Evolutionary conservation across 2,797 vertebrate genomes (phyloP).

Genomic region (Protosalanx chinensis): DNA sequence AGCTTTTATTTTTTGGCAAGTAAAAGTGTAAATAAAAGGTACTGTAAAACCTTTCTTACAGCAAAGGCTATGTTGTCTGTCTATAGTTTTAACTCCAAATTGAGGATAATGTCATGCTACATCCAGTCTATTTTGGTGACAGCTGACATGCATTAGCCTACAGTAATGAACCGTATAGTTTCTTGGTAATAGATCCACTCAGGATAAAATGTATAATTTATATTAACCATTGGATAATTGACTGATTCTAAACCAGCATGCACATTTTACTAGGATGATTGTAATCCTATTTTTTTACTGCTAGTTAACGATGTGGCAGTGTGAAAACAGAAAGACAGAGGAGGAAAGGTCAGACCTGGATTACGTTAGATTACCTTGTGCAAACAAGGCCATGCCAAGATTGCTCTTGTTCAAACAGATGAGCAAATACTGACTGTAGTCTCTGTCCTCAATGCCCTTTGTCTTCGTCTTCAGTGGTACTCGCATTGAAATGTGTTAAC

Average conservation of each 20-base stretch:
- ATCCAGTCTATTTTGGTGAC: too few species aligned
- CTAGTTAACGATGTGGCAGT: conserved; percentile 1
- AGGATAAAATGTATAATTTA: too few species aligned
- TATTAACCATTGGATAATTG: too few species aligned
- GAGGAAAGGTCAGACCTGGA: conserved; percentile 34
- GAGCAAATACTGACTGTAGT: conserved; percentile 51
- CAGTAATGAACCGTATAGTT: too few species aligned
- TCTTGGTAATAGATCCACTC: too few species aligned
- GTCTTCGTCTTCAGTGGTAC: conserved; percentile 31
- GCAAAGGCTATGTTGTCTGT: too few species aligned
- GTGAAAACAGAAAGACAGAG: background rate
- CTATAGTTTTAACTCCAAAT: too few species aligned
- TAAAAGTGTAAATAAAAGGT: too few species aligned
- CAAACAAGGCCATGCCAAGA: conserved; percentile 70
- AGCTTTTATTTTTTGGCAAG: too few species aligned
- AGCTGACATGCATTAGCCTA: too few species aligned
- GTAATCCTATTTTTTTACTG: background rate
- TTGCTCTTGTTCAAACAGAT: conserved; percentile 73
- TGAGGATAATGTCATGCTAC: too few species aligned
- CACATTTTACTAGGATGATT: background rate
- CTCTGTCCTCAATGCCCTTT: conserved; percentile 1
- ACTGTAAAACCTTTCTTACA: too few species aligned
- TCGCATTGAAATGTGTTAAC: conserved; percentile 46
- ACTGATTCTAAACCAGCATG: background rate
- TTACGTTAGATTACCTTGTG: conserved; percentile 60